Evolutionary conservation across 2,888 invertebrate species (phyloP), one percentile per base, ranked within the genome.

Genomic region (Netelia virgata): DNA sequence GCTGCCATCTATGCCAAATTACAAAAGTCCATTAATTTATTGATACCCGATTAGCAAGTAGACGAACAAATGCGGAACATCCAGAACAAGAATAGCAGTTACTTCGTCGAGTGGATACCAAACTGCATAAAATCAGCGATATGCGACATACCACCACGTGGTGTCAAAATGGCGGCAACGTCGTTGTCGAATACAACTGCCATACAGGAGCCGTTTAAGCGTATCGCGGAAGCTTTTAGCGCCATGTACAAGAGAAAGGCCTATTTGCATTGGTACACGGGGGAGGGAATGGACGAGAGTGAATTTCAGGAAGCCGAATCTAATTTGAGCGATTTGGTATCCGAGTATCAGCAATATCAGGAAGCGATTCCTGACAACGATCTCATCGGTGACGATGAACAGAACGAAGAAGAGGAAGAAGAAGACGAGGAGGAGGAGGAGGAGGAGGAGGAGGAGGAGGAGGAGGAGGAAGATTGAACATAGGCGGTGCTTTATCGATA

Each of bases 221-320:
- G 97, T 91, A 96, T 97, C 91, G 96, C 96, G 10, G 96, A 97
- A 93, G 96, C 97, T 94, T 98, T 98, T 94, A 97, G 97, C 61
- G 98, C 98, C 91, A 98, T 99, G 98, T 99, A 99, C 97, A 97
- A 93, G 97, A 96, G 36, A 91, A 98, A 98, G 94, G 98, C 98
- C 93, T 98, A 98, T 96, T 96, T 98, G 94, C 98, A 98, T 95
- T 98, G 98, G 98, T 99, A 98, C 95, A 98, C 98, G 18, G 98
- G 98, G 74, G 98, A 99, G 94, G 98, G 98, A 81, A 98, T 99
- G 98, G 98, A 98, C 94, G 98, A 98, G 94, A 98, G 98, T 98
- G 98, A 99, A 94, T 99, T 98, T 95, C 98, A 98, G 81, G 98
- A 99, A 93, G 99, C 99, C 0, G 98, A 99, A 94, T 98, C 98